Evolutionary conservation across 2,888 invertebrate species (phyloP).

Genomic region (Polyommatus iphigenia): DNA sequence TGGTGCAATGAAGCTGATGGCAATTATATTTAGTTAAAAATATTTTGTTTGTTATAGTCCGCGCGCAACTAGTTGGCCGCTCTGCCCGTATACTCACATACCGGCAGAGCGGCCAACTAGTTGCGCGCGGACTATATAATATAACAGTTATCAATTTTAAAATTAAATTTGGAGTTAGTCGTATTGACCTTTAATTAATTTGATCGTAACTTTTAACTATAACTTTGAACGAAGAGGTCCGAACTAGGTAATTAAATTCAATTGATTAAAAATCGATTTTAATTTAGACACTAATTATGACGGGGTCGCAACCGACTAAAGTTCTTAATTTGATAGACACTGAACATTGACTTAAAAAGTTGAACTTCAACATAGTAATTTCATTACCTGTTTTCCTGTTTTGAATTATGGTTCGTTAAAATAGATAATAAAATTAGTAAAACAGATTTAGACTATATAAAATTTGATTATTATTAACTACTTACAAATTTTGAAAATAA

Average conservation of each 20-base stretch:
- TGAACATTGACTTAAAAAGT: not conserved
- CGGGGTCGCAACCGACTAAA: not conserved
- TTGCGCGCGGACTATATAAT: too few relatives aligned
- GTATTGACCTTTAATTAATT: not conserved
- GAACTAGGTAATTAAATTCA: not conserved
- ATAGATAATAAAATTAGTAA: not conserved
- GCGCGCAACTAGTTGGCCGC: too few relatives aligned
- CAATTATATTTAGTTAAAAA: too few relatives aligned
- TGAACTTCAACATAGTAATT: not conserved
- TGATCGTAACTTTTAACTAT: not conserved
- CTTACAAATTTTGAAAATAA: too few relatives aligned
- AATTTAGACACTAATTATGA: not conserved
- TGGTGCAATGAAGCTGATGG: too few relatives aligned
- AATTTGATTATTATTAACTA: too few relatives aligned
- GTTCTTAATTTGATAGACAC: not conserved
- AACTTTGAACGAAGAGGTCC: conserved; percentile 3
- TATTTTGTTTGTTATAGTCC: too few relatives aligned
- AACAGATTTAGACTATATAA: not conserved
- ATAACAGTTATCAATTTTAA: too few relatives aligned
- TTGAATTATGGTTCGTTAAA: not conserved
- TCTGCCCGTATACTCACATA: too few relatives aligned
- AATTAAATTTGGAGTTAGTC: not conserved
- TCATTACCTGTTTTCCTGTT: not conserved
- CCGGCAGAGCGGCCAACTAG: too few relatives aligned
- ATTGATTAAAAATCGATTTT: not conserved